phyloP scores from a whole-genome alignment of 2,888 invertebrate genomes.

The Steromphala cineraria region DNA sequence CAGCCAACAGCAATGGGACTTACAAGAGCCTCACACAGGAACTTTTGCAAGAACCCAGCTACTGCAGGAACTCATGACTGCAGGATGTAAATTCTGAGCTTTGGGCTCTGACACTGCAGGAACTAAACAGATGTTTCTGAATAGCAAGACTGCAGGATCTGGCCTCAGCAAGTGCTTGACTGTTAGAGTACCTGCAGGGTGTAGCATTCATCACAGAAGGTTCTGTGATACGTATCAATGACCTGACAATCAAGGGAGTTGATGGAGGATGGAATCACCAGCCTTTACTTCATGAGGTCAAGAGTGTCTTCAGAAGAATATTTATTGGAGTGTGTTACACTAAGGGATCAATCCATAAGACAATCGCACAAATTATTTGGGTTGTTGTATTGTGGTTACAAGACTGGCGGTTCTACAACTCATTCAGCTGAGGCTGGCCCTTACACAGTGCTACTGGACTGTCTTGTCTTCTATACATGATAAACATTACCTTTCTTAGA shows the following conservation, averaged over 20 bases:
- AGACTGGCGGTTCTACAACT: too few relatives aligned
- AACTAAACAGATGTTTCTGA: neutral
- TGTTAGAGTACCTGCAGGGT: neutral
- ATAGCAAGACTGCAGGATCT: neutral
- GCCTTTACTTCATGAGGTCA: neutral
- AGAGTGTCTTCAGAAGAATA: neutral
- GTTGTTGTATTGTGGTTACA: too few relatives aligned
- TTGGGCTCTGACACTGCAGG: too few relatives aligned
- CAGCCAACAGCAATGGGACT: too few relatives aligned
- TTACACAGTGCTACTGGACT: constrained; percentile 13
- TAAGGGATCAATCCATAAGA: constrained; percentile 3
- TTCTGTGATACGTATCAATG: neutral
- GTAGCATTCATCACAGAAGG: neutral
- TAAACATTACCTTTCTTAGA: neutral
- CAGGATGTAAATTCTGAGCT: too few relatives aligned
- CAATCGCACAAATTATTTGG: neutral
- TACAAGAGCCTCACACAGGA: too few relatives aligned
- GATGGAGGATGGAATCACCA: neutral
- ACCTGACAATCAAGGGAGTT: neutral
- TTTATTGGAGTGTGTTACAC: constrained; percentile 5
- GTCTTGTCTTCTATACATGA: neutral
- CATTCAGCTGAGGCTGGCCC: neutral
- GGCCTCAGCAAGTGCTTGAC: neutral
- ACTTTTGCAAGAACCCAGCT: too few relatives aligned
- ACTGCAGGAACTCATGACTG: too few relatives aligned